phyloP scores from a whole-genome alignment of 2,797 vertebrate genomes.

The Leucoraja ocellata region DNA sequence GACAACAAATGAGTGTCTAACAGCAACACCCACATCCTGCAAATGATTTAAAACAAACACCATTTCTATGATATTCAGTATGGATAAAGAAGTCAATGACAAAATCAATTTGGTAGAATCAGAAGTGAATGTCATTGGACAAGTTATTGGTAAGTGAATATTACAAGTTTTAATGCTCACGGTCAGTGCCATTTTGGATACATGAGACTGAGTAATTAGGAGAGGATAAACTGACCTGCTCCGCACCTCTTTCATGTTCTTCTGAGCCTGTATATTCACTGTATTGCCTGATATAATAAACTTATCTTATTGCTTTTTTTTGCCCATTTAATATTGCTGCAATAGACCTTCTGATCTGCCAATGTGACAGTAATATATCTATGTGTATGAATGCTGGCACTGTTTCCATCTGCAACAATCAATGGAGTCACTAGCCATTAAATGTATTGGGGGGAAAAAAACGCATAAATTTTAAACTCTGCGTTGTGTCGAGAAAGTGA shows the following conservation, averaged over 20 bases:
- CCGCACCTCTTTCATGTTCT: background rate
- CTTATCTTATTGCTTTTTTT: background rate
- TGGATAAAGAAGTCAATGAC: background rate
- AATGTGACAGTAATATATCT: background rate
- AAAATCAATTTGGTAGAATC: background rate
- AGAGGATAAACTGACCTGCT: background rate
- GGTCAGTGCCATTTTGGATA: conserved; percentile 3
- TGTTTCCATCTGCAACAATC: background rate
- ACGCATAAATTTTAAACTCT: background rate
- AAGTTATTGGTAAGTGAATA: background rate
- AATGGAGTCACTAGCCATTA: background rate
- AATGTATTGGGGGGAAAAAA: background rate
- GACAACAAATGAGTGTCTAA: background rate
- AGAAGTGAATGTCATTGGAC: background rate
- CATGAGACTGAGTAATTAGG: background rate
- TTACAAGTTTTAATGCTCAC: background rate
- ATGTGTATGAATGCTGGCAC: background rate
- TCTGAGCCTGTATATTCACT: background rate
- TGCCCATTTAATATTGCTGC: background rate
- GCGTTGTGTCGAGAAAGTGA: background rate
- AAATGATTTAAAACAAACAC: background rate
- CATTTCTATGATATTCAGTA: background rate
- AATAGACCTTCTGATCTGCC: background rate
- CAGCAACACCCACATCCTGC: too few relatives aligned
- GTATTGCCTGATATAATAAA: background rate